Percentiles rank a stretch among this genome's conserved stretches.
Conservation (phyloP, 2,888 invertebrate genomes). For the Harpalus rufipes region DNA sequence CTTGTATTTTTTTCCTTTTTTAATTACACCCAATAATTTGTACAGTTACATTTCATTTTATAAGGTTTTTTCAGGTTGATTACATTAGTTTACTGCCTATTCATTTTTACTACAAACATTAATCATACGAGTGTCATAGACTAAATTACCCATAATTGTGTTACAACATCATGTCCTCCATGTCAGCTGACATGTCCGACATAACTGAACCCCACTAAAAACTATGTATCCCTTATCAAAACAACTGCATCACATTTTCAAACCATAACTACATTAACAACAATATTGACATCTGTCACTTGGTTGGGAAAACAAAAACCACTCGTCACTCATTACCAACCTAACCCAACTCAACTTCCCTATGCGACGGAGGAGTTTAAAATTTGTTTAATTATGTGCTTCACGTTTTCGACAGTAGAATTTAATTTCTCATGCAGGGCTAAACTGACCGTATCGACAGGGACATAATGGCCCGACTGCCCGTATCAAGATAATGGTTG, state of each 20-base stretch:
- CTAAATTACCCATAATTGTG: neutral
- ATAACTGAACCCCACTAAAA: neutral
- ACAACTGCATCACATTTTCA: slow-evolving; percentile 13
- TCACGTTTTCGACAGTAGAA: slow-evolving; percentile 44
- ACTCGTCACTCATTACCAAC: neutral
- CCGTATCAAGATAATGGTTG: slow-evolving; percentile 57
- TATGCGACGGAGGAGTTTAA: slow-evolving; percentile 10
- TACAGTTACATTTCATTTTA: no score
- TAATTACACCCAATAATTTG: no score
- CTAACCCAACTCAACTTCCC: slow-evolving; percentile 15
- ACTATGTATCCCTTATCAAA: slow-evolving; percentile 15
- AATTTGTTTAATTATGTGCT: slow-evolving; percentile 59
- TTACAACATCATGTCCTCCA: neutral
- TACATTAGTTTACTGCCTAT: no score
- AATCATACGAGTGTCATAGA: neutral
- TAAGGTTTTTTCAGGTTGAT: no score
- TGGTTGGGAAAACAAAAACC: slow-evolving; percentile 14
- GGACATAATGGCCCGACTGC: slow-evolving; percentile 39
- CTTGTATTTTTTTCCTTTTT: no score
- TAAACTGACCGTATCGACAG: slow-evolving; percentile 58
- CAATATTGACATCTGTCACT: slow-evolving; percentile 33
- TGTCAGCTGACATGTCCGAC: neutral
- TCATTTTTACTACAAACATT: no score
- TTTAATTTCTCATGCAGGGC: slow-evolving; percentile 39
- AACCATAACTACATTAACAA: neutral